Conservation (phyloP, 2,113 vertebrate species). For the Indicator maculatus region DNA sequence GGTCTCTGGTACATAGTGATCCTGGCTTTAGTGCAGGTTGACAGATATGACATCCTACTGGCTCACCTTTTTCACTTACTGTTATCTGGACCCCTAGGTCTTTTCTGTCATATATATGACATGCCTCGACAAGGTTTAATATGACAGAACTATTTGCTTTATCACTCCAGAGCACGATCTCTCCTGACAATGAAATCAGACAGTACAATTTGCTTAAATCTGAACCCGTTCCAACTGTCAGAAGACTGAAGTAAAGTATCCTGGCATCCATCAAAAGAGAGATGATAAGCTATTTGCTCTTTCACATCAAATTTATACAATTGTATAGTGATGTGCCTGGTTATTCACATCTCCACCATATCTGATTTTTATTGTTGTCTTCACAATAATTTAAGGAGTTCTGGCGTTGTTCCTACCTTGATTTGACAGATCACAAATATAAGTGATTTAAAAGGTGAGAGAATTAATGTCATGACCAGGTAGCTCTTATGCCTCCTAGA, state of each 20-base stretch:
- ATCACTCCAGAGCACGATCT: slow-evolving; percentile 20
- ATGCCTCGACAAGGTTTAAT: slow-evolving; percentile 57
- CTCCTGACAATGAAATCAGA: slow-evolving; percentile 68
- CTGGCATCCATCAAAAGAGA: slow-evolving; percentile 56
- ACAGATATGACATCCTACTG: slow-evolving; percentile 65
- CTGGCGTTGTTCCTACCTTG: slow-evolving; percentile 4
- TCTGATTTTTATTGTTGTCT: slow-evolving; percentile 57
- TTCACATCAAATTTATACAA: slow-evolving; percentile 69
- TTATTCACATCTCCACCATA: not conserved
- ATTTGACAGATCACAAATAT: slow-evolving; percentile 33
- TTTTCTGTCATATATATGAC: slow-evolving; percentile 56
- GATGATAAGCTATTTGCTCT: slow-evolving; percentile 59
- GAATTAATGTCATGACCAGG: not conserved
- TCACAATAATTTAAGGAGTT: slow-evolving; percentile 30
- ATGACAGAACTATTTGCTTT: slow-evolving; percentile 78
- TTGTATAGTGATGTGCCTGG: slow-evolving; percentile 35
- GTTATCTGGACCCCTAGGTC: slow-evolving; percentile 68
- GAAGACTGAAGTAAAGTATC: slow-evolving; percentile 74
- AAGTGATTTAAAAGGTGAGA: not conserved
- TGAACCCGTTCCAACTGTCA: slow-evolving; percentile 58
- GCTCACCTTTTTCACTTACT: slow-evolving; percentile 81
- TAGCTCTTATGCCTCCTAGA: not conserved
- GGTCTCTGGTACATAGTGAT: not conserved
- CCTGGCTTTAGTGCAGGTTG: slow-evolving; percentile 44
- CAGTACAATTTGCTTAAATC: slow-evolving; percentile 57